Evolutionary conservation across 1,140 invertebrate genomes (phyloP), one percentile per base, ranked within the genome.

Genomic region (Brachionus sp.): DNA sequence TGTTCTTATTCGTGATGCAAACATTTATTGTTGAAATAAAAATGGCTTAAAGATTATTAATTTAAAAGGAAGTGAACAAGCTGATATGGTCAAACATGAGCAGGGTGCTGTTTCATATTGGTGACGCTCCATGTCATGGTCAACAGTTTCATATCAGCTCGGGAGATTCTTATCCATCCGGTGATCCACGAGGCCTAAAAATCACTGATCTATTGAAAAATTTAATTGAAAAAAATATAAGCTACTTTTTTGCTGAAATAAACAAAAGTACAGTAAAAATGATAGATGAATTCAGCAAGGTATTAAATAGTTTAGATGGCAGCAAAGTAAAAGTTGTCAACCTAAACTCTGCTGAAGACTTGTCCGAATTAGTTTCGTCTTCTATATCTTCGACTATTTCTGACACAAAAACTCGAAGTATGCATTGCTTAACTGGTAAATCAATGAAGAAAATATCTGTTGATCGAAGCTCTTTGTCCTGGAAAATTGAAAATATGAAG

Each of bases 81-180:
- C 16, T 77, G 0, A n/a, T 25, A 3, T 77, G 73, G 73, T 53
- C 46, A 33, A 77, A 77, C 6, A 50, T 50, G 23, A 77, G 44
- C 16, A 23, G 73, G 29, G 16, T 77, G 0, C 53, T 77, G 33
- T 9, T 77, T 77, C 73, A 77, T 77, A 53, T 77, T 33, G 44
- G 73, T 53, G 73, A 77, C 19, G 73, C 73, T 4, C 73, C 73
- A 16, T 77, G 73, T 33, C 73, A 77, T 77, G 73, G 73, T 7
- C 0, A 33, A 53, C 9, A 29, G 13, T 77, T 53, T 77, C 46
- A 77, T 53, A 12, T 33, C 0, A 5, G 9, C 3, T 3, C n/a
- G 5, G 1, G 3, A 50, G 73, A 77, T 37, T 7, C 9, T 16
- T 77, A 77, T 77, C 73, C 23, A 29, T 7, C 44, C 5, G 73